Conservation (phyloP, 2,888 invertebrate genomes). For the Epistrophe grossulariae region DNA sequence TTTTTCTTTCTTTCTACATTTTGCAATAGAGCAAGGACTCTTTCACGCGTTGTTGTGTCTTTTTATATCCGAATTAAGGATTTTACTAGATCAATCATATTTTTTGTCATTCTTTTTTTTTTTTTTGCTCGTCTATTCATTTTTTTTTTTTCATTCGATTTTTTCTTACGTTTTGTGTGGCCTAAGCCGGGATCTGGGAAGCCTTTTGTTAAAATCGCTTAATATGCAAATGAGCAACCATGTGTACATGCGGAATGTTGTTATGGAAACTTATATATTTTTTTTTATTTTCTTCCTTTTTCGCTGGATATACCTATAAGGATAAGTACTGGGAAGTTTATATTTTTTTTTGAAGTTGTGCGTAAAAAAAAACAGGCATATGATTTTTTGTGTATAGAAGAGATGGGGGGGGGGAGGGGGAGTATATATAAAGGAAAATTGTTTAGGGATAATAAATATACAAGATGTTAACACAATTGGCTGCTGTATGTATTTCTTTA, state of each 20-base stretch:
- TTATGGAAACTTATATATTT: constrained; percentile 41
- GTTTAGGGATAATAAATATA: neutral
- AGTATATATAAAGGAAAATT: neutral
- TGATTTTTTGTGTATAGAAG: neutral
- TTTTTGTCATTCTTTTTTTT: constrained; percentile 24
- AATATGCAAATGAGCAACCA: constrained; percentile 74
- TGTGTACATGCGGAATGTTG: constrained; percentile 62
- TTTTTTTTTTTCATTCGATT: constrained; percentile 18
- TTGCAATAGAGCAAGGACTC: constrained; percentile 30
- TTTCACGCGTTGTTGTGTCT: constrained; percentile 71
- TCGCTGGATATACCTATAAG: neutral
- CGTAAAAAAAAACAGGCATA: neutral
- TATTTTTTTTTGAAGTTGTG: constrained; percentile 20
- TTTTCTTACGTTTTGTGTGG: constrained; percentile 39
- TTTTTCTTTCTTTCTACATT: neutral
- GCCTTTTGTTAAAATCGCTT: constrained; percentile 66
- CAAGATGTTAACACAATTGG: neutral
- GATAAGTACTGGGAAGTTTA: constrained; percentile 16
- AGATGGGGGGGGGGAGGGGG: neutral
- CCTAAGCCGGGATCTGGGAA: constrained; percentile 65
- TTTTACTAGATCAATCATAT: constrained; percentile 72
- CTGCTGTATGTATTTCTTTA: neutral
- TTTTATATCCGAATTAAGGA: constrained; percentile 74
- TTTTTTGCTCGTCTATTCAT: constrained; percentile 44
- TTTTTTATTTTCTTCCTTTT: constrained; percentile 12